Conservation (phyloP, 2,888 invertebrate species). For the Leptarthrus brevirostris region DNA sequence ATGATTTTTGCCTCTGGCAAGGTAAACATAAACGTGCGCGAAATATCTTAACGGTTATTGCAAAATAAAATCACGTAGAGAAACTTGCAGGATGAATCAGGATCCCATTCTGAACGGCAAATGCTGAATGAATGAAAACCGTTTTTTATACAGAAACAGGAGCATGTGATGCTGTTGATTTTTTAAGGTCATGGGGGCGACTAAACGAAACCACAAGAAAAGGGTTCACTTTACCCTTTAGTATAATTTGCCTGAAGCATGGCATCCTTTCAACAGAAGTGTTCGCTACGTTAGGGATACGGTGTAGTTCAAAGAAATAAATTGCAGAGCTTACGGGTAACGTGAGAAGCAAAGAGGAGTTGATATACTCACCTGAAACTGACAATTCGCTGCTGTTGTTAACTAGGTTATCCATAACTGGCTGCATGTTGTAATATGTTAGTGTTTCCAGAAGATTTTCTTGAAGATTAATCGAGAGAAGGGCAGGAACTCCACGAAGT, state of each 20-base stretch:
- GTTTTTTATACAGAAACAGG: neutral
- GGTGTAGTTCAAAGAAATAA: constrained; percentile 7
- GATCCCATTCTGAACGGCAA: neutral
- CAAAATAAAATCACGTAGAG: neutral
- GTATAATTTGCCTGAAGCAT: neutral
- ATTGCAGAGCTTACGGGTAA: neutral
- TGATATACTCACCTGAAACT: constrained; percentile 82
- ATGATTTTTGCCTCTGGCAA: constrained; percentile 36
- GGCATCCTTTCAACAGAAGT: constrained; percentile 5
- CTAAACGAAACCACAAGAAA: constrained; percentile 25
- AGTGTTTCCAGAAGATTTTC: constrained; percentile 82
- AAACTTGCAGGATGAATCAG: too few species aligned
- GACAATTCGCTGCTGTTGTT: constrained; percentile 80
- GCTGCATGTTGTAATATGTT: constrained; percentile 80
- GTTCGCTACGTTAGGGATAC: neutral
- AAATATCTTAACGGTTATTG: constrained; percentile 51
- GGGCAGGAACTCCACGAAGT: constrained; percentile 78
- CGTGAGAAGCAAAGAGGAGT: too few species aligned
- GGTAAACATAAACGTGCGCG: constrained; percentile 42
- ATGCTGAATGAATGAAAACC: neutral
- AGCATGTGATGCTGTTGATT: constrained; percentile 34
- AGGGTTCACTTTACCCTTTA: neutral
- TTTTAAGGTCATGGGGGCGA: neutral
- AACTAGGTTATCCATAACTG: constrained; percentile 82
- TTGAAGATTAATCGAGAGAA: constrained; percentile 80